A percentile compares a stretch with the other conserved stretches of the same genome.
These are phyloP conservation scores for Drosophila busckii DNA, from an alignment of 1,140 invertebrate species.

Conservation along the genomic window DNA sequence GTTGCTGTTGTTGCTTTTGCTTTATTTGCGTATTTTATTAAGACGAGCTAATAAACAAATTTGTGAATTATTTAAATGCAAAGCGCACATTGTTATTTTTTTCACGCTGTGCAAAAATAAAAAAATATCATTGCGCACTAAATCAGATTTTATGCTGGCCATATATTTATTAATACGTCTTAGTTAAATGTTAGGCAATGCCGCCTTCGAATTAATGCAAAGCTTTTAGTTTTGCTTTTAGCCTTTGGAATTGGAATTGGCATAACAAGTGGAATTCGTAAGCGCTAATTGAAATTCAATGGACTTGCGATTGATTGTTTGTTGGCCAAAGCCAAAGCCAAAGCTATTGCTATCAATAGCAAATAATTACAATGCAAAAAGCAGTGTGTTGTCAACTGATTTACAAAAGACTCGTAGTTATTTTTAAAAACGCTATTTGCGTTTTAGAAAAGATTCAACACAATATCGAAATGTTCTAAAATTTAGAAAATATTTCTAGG, in stretches of 20 bases:
- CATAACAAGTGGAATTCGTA: constrained; percentile 53
- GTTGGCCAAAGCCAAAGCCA: neutral
- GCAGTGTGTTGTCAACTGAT: too few species aligned
- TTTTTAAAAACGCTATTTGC: too few species aligned
- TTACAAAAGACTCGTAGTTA: too few species aligned
- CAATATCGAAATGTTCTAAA: too few species aligned
- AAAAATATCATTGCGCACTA: constrained; percentile 1
- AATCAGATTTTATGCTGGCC: constrained; percentile 5
- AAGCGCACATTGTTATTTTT: constrained; percentile 26
- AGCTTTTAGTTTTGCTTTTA: constrained; percentile 4
- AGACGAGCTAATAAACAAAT: constrained; percentile 24
- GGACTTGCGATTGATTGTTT: constrained; percentile 21
- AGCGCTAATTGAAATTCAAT: constrained; percentile 65
- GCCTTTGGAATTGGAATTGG: constrained; percentile 47
- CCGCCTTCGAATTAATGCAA: constrained; percentile 49
- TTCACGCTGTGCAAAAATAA: too few species aligned
- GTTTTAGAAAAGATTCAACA: too few species aligned
- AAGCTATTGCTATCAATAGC: constrained; percentile 13
- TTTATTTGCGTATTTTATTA: constrained; percentile 26
- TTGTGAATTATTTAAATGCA: constrained; percentile 24
- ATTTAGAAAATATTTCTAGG: too few species aligned
- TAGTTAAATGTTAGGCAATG: constrained; percentile 39
- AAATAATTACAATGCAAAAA: constrained; percentile 41
- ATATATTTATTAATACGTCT: constrained; percentile 12
- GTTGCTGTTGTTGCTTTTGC: too few species aligned